Evolutionary conservation across 2,888 invertebrate species (phyloP).

Genomic region (Conchocele bisecta): DNA sequence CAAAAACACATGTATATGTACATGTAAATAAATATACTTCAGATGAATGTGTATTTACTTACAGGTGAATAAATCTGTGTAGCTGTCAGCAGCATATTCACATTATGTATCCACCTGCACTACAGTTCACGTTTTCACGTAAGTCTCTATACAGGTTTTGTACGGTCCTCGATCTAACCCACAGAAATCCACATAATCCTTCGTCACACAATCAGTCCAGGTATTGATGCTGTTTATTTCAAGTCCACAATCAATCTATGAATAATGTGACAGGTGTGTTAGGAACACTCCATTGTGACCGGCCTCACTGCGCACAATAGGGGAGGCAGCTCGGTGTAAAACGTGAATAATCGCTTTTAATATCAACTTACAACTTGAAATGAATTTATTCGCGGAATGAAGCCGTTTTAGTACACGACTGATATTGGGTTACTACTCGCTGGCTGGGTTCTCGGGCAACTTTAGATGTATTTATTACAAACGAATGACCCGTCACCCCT

Average conservation of each 20-base stretch:
- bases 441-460: too few species aligned
- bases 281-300: slow-evolving; percentile 11
- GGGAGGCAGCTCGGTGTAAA: slow-evolving; percentile 25
- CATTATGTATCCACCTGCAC: slow-evolving; percentile 24
- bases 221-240: background rate
- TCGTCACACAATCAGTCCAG: slow-evolving; percentile 30
- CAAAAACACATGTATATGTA: too few species aligned
- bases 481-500: too few species aligned
- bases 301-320: slow-evolving; percentile 30
- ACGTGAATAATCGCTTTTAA: slow-evolving; percentile 14
- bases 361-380: slow-evolving; percentile 53
- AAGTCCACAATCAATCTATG: slow-evolving; percentile 33
- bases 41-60: too few species aligned
- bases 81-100: slow-evolving; percentile 36
- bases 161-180: too few species aligned
- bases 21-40: too few species aligned
- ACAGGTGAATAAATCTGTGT: slow-evolving; percentile 37
- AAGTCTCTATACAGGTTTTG: slow-evolving; percentile 6
- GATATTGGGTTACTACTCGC: too few species aligned
- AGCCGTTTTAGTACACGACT: too few species aligned
- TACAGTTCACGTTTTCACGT: background rate
- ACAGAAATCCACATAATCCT: slow-evolving; percentile 17
- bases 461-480: too few species aligned
- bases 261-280: slow-evolving; percentile 37
- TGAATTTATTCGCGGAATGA: too few species aligned